A percentile compares a stretch with the other conserved stretches of the same genome.
Conservation (phyloP, 2,888 invertebrate genomes). For the Drosophila quinaria region DNA sequence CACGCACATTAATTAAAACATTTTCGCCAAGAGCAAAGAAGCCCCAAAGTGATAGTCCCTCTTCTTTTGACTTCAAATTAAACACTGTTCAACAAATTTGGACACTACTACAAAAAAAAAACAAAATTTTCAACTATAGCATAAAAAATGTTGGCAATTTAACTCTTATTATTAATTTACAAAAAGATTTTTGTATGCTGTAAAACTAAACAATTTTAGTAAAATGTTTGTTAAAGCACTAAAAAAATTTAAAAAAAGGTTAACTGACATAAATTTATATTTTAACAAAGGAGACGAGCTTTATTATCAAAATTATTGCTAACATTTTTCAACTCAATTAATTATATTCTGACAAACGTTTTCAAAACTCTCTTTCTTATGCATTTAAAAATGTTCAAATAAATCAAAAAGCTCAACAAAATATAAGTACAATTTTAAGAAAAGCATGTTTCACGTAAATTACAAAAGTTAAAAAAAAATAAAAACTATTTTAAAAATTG, state of each 20-base stretch:
- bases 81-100: slow-evolving; percentile 46
- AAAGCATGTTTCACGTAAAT: no score
- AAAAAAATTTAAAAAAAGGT: background rate
- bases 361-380: no score
- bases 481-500: background rate
- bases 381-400: no score
- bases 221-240: background rate
- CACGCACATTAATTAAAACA: slow-evolving; percentile 75
- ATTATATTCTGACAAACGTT: no score
- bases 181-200: background rate
- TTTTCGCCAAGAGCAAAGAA: slow-evolving; percentile 59
- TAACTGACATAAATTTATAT: no score
- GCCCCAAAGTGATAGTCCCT: slow-evolving; percentile 55
- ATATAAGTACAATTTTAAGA: background rate
- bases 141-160: background rate
- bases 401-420: background rate
- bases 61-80: slow-evolving; percentile 17
- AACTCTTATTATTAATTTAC: background rate
- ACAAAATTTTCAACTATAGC: background rate
- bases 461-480: background rate
- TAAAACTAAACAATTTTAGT: no score
- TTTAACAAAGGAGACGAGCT: background rate
- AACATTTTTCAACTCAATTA: background rate
- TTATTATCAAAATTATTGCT: no score
- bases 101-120: no score